Evolutionary conservation across 2,113 vertebrate genomes (phyloP), one percentile per base, ranked within the genome.

Genomic region (Cygnus buccinator): DNA sequence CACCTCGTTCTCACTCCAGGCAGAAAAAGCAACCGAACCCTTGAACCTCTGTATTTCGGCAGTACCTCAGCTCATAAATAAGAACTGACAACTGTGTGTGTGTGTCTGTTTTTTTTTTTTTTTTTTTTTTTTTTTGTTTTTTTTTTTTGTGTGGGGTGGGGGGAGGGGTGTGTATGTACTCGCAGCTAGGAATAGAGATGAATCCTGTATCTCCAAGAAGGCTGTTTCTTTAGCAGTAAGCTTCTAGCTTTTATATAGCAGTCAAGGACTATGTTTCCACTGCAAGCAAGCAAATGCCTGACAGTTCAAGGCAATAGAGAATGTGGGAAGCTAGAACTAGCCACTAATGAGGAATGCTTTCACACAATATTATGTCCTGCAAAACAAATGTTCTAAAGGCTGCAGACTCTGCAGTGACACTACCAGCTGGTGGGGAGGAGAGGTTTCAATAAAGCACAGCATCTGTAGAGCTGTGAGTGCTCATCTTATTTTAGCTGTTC

Each of bases 1-100:
- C 91, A 87, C 92, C 90, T 95, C 33, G 17, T 97, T 97, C 89
- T 92, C 93, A 93, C 76, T 72, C 61, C 26, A 86, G 75, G 61
- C 77, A 92, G 79, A 96, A 41, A 89, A 96, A 94, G 87, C 58
- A 16, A 54, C 33, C 0, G 0, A 50, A 50, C 10, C 39, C 77
- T 65, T n/a, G 39, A 61, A 55, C 21, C 33, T 83, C 96, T 84
- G 76, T 75, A 54, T 89, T 95, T 93, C 84, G 82, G 87, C n/a
- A 50, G 58, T 57, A 90, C 41, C 79, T 92, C 43, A 81, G 67
- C 59, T 62, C 41, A 55, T 97, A 93, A 97, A 92, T 86, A 97
- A 94, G 78, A 92, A 37, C 65, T 9, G 11, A n/a, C 6, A 26
- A 71, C 7, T 39, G 35, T 39, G 20, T 48, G 19, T 48, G 46